These are phyloP conservation scores for Masnerella sp. DNA, from an alignment of 2,888 invertebrate species.

Conservation along the genomic window DNA sequence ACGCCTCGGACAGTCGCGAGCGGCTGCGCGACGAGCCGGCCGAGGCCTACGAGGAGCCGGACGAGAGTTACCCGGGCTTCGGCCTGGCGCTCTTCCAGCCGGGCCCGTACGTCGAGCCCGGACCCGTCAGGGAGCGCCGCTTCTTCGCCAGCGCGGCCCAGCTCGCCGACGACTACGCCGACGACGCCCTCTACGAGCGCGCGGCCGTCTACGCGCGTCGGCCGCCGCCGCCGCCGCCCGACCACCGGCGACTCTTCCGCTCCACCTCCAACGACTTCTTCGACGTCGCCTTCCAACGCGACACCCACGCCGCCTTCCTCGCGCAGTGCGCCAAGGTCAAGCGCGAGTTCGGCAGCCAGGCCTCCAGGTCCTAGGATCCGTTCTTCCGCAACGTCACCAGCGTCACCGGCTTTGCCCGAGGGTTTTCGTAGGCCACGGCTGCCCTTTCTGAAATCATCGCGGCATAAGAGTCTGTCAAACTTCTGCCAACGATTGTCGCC, in stretches of 20 bases:
- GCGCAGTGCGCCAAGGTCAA: slow-evolving; percentile 55
- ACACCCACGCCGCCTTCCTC: slow-evolving; percentile 49
- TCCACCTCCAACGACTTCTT: slow-evolving; percentile 62
- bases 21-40: slow-evolving; percentile 34
- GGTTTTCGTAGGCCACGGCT: slow-evolving; percentile 35
- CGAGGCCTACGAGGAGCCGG: slow-evolving; percentile 41
- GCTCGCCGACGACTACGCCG: slow-evolving; percentile 58
- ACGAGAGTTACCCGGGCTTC: slow-evolving; percentile 34
- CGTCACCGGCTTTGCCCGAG: slow-evolving; percentile 9
- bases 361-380: slow-evolving; percentile 44
- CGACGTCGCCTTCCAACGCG: slow-evolving; percentile 59
- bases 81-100: slow-evolving; percentile 70
- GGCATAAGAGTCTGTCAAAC: too few relatives aligned
- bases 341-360: slow-evolving; percentile 48
- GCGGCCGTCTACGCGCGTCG: slow-evolving; percentile 21
- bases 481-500: too few relatives aligned
- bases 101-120: slow-evolving; percentile 72
- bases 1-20: slow-evolving; percentile 46
- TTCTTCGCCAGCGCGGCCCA: slow-evolving; percentile 52
- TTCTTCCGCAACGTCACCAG: slow-evolving; percentile 15
- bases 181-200: slow-evolving; percentile 45
- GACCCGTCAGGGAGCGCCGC: slow-evolving; percentile 61
- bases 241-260: slow-evolving; percentile 59
- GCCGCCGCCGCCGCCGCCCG: slow-evolving; percentile 25
- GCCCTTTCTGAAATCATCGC: too few relatives aligned